These are phyloP conservation scores for Andrena haemorrhoa DNA, from an alignment of 2,888 invertebrate species.

Conservation along the genomic window DNA sequence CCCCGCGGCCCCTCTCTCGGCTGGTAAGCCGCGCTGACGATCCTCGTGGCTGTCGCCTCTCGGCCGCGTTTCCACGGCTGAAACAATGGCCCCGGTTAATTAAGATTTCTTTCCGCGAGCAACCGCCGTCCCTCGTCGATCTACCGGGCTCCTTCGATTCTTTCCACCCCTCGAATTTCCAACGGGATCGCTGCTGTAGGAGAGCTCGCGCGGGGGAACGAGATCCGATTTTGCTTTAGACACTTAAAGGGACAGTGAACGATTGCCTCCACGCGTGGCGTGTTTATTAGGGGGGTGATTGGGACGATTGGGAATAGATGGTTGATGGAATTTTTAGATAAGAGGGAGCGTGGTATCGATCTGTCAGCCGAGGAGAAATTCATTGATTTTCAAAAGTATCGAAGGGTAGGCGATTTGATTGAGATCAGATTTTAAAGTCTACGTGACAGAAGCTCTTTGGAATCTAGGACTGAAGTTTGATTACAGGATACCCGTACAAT, in stretches of 20 bases:
- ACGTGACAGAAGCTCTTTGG: too few species aligned
- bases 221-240: neutral
- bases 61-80: constrained; percentile 83
- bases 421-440: too few species aligned
- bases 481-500: too few species aligned
- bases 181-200: neutral
- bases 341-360: neutral
- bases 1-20: constrained; percentile 16
- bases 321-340: neutral
- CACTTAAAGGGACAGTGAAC: neutral
- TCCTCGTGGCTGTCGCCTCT: constrained; percentile 65
- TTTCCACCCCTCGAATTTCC: constrained; percentile 1
- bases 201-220: neutral
- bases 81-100: constrained; percentile 92
- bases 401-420: too few species aligned
- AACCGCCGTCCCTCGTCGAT: constrained; percentile 25
- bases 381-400: too few species aligned
- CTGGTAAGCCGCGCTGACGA: constrained; percentile 64
- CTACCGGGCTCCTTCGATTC: constrained; percentile 22
- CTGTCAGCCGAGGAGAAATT: too few species aligned
- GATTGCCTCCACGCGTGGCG: neutral
- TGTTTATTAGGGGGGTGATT: constrained; percentile 5
- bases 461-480: too few species aligned
- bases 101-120: constrained; percentile 90
- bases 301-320: neutral